Evolutionary conservation across 2,113 vertebrate genomes (phyloP).

Genomic region (Ahaetulla prasina): DNA sequence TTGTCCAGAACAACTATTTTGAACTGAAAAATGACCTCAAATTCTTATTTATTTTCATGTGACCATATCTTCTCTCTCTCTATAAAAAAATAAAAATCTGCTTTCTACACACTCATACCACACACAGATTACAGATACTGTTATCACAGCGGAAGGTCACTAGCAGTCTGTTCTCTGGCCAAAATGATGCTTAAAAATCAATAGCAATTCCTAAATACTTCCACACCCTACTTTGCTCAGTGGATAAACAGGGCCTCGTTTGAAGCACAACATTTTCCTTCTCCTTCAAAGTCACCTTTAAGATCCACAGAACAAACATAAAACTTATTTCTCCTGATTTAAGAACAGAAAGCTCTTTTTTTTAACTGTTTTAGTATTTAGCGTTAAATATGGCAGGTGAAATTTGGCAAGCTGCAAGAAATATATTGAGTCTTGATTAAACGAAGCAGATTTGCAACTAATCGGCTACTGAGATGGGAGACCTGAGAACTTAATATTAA

Average conservation of each 20-base stretch:
- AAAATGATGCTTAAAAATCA: conserved; percentile 69
- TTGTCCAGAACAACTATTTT: conserved; percentile 50
- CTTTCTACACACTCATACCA: not conserved
- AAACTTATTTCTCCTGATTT: conserved; percentile 50
- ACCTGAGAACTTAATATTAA: not conserved
- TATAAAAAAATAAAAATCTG: conserved; percentile 33
- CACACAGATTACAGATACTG: conserved; percentile 60
- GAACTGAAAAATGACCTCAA: conserved; percentile 58
- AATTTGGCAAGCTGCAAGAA: not conserved
- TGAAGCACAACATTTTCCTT: conserved; percentile 49
- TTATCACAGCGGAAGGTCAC: conserved; percentile 69
- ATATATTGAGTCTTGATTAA: not conserved
- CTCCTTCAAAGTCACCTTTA: conserved; percentile 68
- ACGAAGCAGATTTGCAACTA: not conserved
- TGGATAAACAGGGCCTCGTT: conserved; percentile 51
- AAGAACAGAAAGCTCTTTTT: conserved; percentile 16
- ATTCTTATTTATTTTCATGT: conserved; percentile 51
- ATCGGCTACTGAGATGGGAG: not conserved
- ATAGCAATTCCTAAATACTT: conserved; percentile 63
- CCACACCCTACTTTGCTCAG: conserved; percentile 51
- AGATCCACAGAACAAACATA: conserved; percentile 29
- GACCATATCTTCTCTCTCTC: conserved; percentile 52
- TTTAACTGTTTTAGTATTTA: not conserved
- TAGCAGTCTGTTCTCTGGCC: conserved; percentile 68
- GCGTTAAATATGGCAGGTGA: not conserved